Evolutionary conservation across 2,797 vertebrate species (phyloP).

Genomic region (Alectoris magna): DNA sequence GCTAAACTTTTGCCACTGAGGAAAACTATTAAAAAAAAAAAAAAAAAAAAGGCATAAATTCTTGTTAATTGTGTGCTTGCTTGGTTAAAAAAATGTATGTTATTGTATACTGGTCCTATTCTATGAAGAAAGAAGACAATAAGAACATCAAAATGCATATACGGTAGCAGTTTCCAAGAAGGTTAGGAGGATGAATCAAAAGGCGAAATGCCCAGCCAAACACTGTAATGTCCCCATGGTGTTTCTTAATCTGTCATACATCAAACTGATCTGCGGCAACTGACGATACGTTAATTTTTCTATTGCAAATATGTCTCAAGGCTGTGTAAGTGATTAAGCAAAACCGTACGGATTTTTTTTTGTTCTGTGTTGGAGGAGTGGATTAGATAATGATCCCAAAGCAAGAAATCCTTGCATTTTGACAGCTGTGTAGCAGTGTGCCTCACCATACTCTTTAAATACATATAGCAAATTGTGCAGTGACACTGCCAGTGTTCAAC

Average conservation of each 20-base stretch:
- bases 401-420: background rate
- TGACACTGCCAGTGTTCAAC: background rate
- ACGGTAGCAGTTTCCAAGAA: background rate
- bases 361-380: background rate
- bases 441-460: background rate
- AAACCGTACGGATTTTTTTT: background rate
- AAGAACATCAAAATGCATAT: background rate
- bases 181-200: background rate
- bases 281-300: background rate
- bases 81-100: background rate
- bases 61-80: background rate
- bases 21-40: background rate
- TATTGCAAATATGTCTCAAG: background rate
- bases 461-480: background rate
- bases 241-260: background rate
- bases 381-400: conserved; percentile 6
- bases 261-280: background rate
- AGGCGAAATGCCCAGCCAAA: background rate
- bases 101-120: background rate
- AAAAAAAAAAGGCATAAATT: background rate
- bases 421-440: background rate
- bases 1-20: background rate
- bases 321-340: background rate
- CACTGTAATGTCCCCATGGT: background rate
- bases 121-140: background rate